These are phyloP conservation scores for Netelia fuscicornis DNA, from an alignment of 2,888 invertebrate species.

Conservation along the genomic window DNA sequence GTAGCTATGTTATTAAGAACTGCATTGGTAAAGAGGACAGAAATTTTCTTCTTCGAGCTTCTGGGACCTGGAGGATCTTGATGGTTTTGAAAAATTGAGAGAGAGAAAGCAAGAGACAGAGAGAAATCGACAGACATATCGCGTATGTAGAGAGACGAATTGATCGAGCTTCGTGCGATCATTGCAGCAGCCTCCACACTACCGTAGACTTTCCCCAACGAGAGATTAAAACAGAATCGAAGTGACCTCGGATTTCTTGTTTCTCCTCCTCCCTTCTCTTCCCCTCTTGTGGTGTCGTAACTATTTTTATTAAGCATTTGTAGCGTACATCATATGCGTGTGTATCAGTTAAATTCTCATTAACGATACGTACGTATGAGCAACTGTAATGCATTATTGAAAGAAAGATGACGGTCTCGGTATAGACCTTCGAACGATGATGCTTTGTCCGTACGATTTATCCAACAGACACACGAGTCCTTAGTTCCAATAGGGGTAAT, in stretches of 20 bases:
- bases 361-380: neutral
- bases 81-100: slow-evolving; percentile 1
- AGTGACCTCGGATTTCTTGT: slow-evolving; percentile 49
- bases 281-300: neutral
- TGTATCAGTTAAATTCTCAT: slow-evolving; percentile 34
- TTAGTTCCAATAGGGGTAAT: neutral
- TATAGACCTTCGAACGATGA: slow-evolving; percentile 29
- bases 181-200: slow-evolving; percentile 6
- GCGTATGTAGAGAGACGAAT: neutral
- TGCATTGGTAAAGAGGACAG: slow-evolving; percentile 13
- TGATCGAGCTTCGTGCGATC: neutral
- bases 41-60: slow-evolving; percentile 19
- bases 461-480: neutral
- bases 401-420: slow-evolving; percentile 3
- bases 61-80: neutral
- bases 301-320: neutral
- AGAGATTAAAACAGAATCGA: slow-evolving; percentile 23
- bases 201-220: slow-evolving; percentile 30
- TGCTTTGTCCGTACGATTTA: slow-evolving; percentile 3
- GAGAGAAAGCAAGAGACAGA: neutral
- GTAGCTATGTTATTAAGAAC: slow-evolving; percentile 32
- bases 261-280: slow-evolving; percentile 18
- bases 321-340: neutral
- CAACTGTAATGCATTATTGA: slow-evolving; percentile 11
- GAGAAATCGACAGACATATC: neutral